phyloP scores from a whole-genome alignment of 2,113 vertebrate species.

The Cyrtonyx montezumae region DNA sequence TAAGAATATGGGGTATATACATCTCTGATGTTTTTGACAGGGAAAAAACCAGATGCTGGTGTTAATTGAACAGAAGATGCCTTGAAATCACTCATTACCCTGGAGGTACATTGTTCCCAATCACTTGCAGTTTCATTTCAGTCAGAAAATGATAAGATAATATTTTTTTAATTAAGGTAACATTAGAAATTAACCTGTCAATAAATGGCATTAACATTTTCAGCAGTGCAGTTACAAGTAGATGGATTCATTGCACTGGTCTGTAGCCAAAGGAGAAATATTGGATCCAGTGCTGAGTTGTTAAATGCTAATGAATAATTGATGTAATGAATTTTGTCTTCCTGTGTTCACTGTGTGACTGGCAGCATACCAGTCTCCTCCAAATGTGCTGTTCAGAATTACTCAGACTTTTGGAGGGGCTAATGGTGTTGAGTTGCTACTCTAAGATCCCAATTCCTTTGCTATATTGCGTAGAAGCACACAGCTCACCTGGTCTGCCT shows the following conservation, averaged over 20 bases:
- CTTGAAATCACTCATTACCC: conserved; percentile 28
- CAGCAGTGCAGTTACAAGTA: conserved; percentile 1
- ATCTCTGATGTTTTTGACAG: background rate
- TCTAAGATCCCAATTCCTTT: background rate
- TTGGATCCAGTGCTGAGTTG: background rate
- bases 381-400: background rate
- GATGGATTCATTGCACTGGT: background rate
- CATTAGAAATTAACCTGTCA: conserved; percentile 49
- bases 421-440: background rate
- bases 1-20: background rate
- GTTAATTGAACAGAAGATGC: background rate
- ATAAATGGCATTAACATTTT: conserved; percentile 43
- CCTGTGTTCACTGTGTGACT: background rate
- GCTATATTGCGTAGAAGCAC: background rate
- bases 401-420: background rate
- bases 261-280: conserved; percentile 32
- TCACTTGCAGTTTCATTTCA: conserved; percentile 16
- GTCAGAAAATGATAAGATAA: conserved; percentile 28
- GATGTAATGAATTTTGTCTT: conserved; percentile 45
- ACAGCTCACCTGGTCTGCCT: background rate
- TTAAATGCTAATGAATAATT: conserved; percentile 51
- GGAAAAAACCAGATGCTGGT: background rate
- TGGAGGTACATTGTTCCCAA: background rate
- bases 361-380: background rate
- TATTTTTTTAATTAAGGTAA: conserved; percentile 44